Evolutionary conservation across 2,113 vertebrate species (phyloP).

Genomic region (Carlito syrichta): DNA sequence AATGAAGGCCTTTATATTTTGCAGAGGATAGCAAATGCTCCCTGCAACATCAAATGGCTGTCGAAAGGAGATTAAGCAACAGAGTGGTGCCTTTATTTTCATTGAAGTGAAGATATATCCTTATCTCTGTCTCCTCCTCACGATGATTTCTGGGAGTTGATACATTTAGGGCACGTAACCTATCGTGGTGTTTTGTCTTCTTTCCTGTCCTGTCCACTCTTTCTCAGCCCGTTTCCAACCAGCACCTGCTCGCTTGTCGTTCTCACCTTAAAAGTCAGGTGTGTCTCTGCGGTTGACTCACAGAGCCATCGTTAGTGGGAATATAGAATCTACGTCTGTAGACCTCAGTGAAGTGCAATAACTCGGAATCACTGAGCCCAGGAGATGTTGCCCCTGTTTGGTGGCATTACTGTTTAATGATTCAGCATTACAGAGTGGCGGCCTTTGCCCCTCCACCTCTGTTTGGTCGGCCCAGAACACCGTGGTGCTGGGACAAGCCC

Average conservation of each 20-base stretch:
- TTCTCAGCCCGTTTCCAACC: not conserved
- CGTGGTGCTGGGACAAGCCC: not conserved
- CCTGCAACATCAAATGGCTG: not conserved
- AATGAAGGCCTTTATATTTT: not conserved
- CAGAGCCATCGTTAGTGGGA: not conserved
- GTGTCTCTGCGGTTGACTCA: not conserved
- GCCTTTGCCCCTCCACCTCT: not conserved
- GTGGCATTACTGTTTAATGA: not conserved
- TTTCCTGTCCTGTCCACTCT: not conserved
- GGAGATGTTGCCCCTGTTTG: not conserved
- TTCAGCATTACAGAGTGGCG: not conserved
- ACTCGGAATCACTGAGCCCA: not conserved
- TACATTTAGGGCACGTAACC: not conserved
- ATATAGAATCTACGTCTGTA: not conserved
- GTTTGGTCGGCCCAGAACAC: not conserved
- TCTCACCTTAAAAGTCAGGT: not conserved
- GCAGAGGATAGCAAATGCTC: not conserved
- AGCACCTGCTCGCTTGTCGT: not conserved
- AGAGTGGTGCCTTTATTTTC: not conserved
- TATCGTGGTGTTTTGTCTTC: not conserved
- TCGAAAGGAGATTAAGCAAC: not conserved
- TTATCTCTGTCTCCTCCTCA: not conserved
- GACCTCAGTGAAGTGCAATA: not conserved
- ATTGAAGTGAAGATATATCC: not conserved
- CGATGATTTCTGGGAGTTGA: not conserved